phyloP scores from a whole-genome alignment of 2,888 invertebrate species.

The Eurytoma californica region DNA sequence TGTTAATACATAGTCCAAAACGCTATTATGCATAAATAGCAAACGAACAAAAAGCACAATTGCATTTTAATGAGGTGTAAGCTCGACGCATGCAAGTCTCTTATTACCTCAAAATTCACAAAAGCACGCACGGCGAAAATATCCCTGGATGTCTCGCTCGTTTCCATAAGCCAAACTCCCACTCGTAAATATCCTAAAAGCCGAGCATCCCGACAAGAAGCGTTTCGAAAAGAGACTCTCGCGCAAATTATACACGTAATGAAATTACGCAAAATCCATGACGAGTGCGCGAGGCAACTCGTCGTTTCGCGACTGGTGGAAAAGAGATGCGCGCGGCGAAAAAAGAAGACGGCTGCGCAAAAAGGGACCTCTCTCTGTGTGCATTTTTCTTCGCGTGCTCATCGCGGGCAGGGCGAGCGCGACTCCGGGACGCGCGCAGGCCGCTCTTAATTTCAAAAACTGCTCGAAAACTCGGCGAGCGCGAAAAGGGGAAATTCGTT shows the following conservation, averaged over 20 bases:
- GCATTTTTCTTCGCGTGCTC: background rate
- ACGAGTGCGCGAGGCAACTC: constrained; percentile 8
- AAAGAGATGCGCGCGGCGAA: background rate
- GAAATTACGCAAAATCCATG: constrained; percentile 32
- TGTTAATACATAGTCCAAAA: no score
- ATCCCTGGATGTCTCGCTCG: background rate
- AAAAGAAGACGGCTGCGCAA: background rate
- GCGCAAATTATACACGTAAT: constrained; percentile 38
- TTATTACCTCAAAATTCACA: background rate
- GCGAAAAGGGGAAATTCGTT: constrained; percentile 7
- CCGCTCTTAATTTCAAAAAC: constrained; percentile 52
- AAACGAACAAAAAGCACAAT: no score
- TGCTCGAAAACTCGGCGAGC: constrained; percentile 46
- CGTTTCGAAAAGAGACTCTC: constrained; percentile 20
- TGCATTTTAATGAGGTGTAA: no score
- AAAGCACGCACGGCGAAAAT: background rate
- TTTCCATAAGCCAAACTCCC: no score
- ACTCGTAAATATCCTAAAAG: no score
- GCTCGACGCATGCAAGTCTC: no score
- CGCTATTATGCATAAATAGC: no score
- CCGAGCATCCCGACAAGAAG: background rate
- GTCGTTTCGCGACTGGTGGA: background rate
- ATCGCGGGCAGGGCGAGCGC: no score
- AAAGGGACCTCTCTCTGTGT: constrained; percentile 1
- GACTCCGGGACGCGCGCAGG: background rate